These are phyloP conservation scores for Holothuria scabra DNA, from an alignment of 53 echinoderm and acorn worm species.

Conservation along the genomic window DNA sequence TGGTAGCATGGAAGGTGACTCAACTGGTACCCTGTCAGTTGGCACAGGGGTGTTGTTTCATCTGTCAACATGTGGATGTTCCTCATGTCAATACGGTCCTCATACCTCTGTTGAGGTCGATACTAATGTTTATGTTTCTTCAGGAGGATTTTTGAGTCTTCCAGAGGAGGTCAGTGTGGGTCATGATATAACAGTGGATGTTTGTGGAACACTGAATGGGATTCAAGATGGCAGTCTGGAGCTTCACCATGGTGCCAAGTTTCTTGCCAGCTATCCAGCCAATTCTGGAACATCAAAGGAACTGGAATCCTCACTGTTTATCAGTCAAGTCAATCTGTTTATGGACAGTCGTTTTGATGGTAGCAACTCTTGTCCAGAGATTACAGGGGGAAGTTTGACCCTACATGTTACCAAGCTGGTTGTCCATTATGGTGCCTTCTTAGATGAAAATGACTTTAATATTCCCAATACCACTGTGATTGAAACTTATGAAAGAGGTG, in stretches of 20 bases:
- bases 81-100: slow-evolving; percentile 59
- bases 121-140: slow-evolving; percentile 58
- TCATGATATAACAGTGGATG: slow-evolving; percentile 66
- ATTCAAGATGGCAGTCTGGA: slow-evolving; percentile 58
- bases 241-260: slow-evolving; percentile 61
- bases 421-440: slow-evolving; percentile 52
- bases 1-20: slow-evolving; percentile 30
- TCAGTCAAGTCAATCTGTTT: slow-evolving; percentile 47
- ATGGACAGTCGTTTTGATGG: slow-evolving; percentile 41
- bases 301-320: not conserved
- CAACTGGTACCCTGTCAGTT: slow-evolving; percentile 24
- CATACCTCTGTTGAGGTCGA: slow-evolving; percentile 55
- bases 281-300: slow-evolving; percentile 19
- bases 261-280: slow-evolving; percentile 67
- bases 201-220: slow-evolving; percentile 75
- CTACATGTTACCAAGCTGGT: slow-evolving; percentile 61
- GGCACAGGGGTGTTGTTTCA: slow-evolving; percentile 7
- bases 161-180: slow-evolving; percentile 66
- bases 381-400: slow-evolving; percentile 33
- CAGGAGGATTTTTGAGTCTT: slow-evolving; percentile 50
- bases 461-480: slow-evolving; percentile 33
- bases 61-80: slow-evolving; percentile 61
- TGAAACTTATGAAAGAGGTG: slow-evolving; percentile 45
- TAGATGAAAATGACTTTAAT: slow-evolving; percentile 37
- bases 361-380: slow-evolving; percentile 47